These are phyloP conservation scores for Caenorhabditis latens DNA, from an alignment of 1,140 invertebrate species.

Conservation along the genomic window DNA sequence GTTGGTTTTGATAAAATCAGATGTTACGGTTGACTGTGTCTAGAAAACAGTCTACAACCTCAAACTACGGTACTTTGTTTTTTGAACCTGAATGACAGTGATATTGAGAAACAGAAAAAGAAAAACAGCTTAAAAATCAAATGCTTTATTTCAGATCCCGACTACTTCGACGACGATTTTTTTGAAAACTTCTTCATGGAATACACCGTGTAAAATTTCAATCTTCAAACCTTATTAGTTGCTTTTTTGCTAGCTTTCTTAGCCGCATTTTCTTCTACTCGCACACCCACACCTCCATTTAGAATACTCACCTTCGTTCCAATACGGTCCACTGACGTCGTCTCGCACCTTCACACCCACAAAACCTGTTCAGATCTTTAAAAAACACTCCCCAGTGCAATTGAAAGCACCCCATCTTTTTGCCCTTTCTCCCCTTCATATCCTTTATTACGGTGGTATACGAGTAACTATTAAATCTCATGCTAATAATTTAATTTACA, in stretches of 20 bases:
- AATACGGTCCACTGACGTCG: constrained; percentile 19
- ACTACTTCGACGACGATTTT: constrained; percentile 53
- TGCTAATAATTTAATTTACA: background rate
- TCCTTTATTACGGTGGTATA: constrained; percentile 15
- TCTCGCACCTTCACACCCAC: constrained; percentile 27
- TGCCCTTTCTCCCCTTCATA: constrained; percentile 10
- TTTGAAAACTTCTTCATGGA: constrained; percentile 52
- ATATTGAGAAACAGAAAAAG: no score
- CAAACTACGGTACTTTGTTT: no score
- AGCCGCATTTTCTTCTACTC: background rate
- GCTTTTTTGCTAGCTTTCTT: constrained; percentile 47
- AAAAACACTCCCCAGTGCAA: constrained; percentile 38
- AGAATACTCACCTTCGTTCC: constrained; percentile 27
- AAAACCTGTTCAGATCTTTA: constrained; percentile 32
- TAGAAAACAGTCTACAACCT: background rate
- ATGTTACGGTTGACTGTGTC: background rate
- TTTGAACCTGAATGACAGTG: no score
- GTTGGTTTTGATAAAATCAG: background rate
- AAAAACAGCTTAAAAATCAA: no score
- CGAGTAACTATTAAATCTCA: constrained; percentile 39
- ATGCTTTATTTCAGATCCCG: constrained; percentile 8
- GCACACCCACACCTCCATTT: background rate
- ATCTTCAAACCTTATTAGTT: background rate
- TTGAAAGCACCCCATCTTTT: background rate
- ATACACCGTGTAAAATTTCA: background rate